Conservation (phyloP, 2,888 invertebrate species). For the Leucoptera coffeella region DNA sequence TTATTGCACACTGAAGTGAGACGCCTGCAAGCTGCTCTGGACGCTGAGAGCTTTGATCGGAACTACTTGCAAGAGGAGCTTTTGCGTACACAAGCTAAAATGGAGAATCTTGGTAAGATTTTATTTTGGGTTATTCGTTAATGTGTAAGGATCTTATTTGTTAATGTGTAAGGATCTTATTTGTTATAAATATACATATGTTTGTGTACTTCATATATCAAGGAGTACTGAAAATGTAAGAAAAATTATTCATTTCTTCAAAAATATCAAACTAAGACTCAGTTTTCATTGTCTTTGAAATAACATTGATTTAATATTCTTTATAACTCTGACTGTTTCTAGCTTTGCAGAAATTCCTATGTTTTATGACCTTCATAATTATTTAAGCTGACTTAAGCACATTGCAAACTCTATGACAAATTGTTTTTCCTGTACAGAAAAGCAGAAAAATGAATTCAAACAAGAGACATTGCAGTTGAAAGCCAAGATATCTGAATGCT, state of each 20-base stretch:
- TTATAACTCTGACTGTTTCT: too few relatives aligned
- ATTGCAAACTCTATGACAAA: too few relatives aligned
- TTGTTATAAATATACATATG: slow-evolving; percentile 5
- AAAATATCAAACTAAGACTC: too few relatives aligned
- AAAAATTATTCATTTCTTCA: too few relatives aligned
- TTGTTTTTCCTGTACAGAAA: too few relatives aligned
- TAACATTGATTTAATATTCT: too few relatives aligned
- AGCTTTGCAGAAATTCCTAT: too few relatives aligned
- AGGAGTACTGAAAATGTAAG: too few relatives aligned
- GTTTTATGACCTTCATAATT: too few relatives aligned
- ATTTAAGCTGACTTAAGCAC: too few relatives aligned
- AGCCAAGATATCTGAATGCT: slow-evolving; percentile 26
- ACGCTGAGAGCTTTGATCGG: slow-evolving; percentile 58
- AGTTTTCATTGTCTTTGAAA: too few relatives aligned
- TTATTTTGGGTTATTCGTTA: background rate
- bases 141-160: background rate
- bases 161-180: slow-evolving; percentile 2
- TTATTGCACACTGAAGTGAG: slow-evolving; percentile 41
- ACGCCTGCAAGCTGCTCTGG: slow-evolving; percentile 49
- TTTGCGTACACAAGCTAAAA: slow-evolving; percentile 16
- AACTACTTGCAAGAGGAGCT: slow-evolving; percentile 57
- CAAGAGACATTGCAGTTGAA: slow-evolving; percentile 26
- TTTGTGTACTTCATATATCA: slow-evolving; percentile 1
- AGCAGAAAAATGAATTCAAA: slow-evolving; percentile 35
- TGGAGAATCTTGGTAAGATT: background rate